Conservation (phyloP, 2,888 invertebrate species). For the Ferrisia virgata region DNA sequence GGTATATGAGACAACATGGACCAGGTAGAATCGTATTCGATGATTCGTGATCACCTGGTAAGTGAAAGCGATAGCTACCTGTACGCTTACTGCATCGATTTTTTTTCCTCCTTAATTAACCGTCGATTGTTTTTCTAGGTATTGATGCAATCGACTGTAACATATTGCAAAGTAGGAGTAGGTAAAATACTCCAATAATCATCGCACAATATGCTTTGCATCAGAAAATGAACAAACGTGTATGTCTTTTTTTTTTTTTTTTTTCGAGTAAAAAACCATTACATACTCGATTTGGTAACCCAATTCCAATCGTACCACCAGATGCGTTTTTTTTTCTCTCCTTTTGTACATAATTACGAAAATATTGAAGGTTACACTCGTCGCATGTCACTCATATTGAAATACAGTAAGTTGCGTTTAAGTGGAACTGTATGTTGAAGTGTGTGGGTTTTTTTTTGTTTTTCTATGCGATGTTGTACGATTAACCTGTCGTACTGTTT, state of each 20-base stretch:
- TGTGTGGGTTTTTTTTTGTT: not conserved
- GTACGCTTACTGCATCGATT: not conserved
- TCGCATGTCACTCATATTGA: not conserved
- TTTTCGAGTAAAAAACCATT: not conserved
- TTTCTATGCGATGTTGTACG: not conserved
- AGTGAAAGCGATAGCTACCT: not conserved
- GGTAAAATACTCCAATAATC: not conserved
- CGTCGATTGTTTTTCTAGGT: not conserved
- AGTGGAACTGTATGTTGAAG: not conserved
- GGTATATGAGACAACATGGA: constrained; percentile 88
- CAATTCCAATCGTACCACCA: not conserved
- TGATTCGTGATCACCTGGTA: constrained; percentile 56
- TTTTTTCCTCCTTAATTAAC: not conserved
- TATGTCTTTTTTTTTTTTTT: not conserved
- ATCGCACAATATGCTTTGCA: not conserved
- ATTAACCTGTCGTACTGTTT: not conserved
- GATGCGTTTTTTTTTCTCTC: not conserved
- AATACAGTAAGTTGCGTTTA: not conserved
- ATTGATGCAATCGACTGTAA: not conserved
- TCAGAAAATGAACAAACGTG: not conserved
- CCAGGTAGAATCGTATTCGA: constrained; percentile 88
- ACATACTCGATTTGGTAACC: not conserved
- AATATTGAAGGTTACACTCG: not conserved
- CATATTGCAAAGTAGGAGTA: not conserved
- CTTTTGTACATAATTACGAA: not conserved